Evolutionary conservation across 2,888 invertebrate species (phyloP).

Genomic region (Acleris holmiana): DNA sequence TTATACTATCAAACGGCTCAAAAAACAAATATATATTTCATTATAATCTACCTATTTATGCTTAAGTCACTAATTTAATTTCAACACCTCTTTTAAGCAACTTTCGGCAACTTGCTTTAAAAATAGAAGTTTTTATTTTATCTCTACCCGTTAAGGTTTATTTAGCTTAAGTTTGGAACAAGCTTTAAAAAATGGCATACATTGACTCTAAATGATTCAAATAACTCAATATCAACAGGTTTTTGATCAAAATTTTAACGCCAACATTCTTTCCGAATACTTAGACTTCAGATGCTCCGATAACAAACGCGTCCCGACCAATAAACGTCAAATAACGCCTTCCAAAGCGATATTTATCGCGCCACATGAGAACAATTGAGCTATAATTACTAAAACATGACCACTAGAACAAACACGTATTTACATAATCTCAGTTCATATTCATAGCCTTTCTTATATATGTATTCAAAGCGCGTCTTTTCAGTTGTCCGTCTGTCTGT

Average conservation of each 20-base stretch:
- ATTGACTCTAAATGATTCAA: conserved; percentile 22
- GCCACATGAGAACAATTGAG: conserved; percentile 41
- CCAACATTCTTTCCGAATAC: conserved; percentile 10
- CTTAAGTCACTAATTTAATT: neutral
- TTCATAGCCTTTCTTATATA: conserved; percentile 67
- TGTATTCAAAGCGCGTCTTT: conserved; percentile 79
- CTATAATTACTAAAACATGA: conserved; percentile 49
- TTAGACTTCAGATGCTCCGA: conserved; percentile 12
- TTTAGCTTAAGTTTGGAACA: neutral
- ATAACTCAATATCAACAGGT: conserved; percentile 32
- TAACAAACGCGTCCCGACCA: conserved; percentile 16
- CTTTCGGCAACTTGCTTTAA: too few relatives aligned
- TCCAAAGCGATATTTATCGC: conserved; percentile 19
- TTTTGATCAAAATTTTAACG: conserved; percentile 32
- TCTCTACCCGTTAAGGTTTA: neutral
- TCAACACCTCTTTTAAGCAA: neutral
- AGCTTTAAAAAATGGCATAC: neutral
- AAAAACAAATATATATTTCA: neutral
- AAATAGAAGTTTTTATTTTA: too few relatives aligned
- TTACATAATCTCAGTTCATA: conserved; percentile 55
- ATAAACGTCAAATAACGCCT: conserved; percentile 23
- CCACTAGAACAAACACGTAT: conserved; percentile 40
- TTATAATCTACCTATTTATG: neutral
- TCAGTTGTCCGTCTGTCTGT: conserved; percentile 81
- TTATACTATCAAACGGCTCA: neutral